phyloP scores from a whole-genome alignment of 2,888 invertebrate genomes.

The Leucania comma region DNA sequence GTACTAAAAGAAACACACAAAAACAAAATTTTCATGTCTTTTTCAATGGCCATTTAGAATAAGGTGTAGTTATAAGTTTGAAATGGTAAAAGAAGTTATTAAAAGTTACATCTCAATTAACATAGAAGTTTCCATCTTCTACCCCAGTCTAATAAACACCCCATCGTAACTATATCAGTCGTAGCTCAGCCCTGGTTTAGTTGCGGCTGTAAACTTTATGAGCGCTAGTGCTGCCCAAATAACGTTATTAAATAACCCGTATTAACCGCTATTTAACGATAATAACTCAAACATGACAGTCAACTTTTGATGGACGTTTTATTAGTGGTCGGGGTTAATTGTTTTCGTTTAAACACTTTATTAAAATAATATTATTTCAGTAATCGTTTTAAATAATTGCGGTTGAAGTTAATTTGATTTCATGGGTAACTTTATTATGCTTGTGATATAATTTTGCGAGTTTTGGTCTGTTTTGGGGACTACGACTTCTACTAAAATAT shows the following conservation, averaged over 20 bases:
- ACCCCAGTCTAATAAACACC: conserved; percentile 52
- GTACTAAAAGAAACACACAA: not conserved
- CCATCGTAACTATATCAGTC: conserved; percentile 59
- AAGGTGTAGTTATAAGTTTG: not conserved
- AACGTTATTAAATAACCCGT: conserved; percentile 37
- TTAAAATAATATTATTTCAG: conserved; percentile 16
- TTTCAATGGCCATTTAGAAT: not conserved
- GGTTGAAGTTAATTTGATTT: conserved; percentile 21
- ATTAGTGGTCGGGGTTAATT: conserved; percentile 44
- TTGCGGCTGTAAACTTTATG: conserved; percentile 59
- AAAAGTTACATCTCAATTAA: conserved; percentile 29
- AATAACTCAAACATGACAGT: conserved; percentile 44
- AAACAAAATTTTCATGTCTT: not conserved
- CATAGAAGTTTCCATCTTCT: conserved; percentile 28
- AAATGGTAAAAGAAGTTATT: conserved; percentile 1
- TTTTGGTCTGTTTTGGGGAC: not conserved
- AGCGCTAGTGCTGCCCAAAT: conserved; percentile 53
- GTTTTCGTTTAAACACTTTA: conserved; percentile 30
- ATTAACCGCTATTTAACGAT: conserved; percentile 51
- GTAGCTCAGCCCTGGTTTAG: conserved; percentile 52
- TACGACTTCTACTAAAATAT: too few relatives aligned
- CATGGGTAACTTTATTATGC: conserved; percentile 8
- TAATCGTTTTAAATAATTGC: conserved; percentile 13
- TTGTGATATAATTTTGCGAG: conserved; percentile 3
- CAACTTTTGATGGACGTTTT: conserved; percentile 36